These are phyloP conservation scores for Xylocampa areola DNA, from an alignment of 2,888 invertebrate genomes.

Conservation along the genomic window DNA sequence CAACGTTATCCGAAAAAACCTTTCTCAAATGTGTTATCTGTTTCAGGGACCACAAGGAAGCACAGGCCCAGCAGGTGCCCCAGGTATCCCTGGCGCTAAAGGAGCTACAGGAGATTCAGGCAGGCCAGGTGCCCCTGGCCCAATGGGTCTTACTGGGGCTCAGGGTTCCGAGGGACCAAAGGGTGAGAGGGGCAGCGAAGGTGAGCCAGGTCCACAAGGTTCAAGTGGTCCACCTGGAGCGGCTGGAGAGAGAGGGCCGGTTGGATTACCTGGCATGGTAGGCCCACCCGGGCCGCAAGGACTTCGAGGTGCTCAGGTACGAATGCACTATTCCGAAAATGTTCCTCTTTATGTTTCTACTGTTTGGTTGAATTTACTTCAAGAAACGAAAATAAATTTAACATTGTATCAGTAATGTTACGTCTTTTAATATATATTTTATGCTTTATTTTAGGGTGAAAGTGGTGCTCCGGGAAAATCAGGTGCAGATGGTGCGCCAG, in stretches of 20 bases:
- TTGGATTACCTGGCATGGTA: slow-evolving; percentile 91
- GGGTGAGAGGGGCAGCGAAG: slow-evolving; percentile 93
- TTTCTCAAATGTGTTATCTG: neutral
- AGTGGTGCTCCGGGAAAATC: slow-evolving; percentile 93
- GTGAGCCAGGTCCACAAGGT: slow-evolving; percentile 92
- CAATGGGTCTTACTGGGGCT: slow-evolving; percentile 92
- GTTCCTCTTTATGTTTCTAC: too few species aligned
- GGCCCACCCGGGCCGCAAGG: slow-evolving; percentile 92
- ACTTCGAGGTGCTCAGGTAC: slow-evolving; percentile 90
- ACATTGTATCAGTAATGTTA: too few species aligned
- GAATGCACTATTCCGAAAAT: too few species aligned
- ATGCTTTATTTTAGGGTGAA: slow-evolving; percentile 89
- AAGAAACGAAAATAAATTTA: too few species aligned
- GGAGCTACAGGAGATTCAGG: slow-evolving; percentile 93
- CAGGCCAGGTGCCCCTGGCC: slow-evolving; percentile 91
- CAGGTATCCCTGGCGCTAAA: slow-evolving; percentile 92
- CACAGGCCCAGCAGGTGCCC: slow-evolving; percentile 91
- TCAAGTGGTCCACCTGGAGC: slow-evolving; percentile 92
- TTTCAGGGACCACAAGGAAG: slow-evolving; percentile 92
- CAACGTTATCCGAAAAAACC: neutral
- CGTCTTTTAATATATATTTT: too few species aligned
- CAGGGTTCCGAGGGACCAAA: slow-evolving; percentile 93
- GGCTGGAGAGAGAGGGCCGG: slow-evolving; percentile 91
- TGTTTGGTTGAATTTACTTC: too few species aligned
- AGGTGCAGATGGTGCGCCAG: slow-evolving; percentile 93